A percentile compares a stretch with the other conserved stretches of the same genome.
phyloP scores from a whole-genome alignment of 1,140 invertebrate species.

The Zaprionus gabonicus region DNA sequence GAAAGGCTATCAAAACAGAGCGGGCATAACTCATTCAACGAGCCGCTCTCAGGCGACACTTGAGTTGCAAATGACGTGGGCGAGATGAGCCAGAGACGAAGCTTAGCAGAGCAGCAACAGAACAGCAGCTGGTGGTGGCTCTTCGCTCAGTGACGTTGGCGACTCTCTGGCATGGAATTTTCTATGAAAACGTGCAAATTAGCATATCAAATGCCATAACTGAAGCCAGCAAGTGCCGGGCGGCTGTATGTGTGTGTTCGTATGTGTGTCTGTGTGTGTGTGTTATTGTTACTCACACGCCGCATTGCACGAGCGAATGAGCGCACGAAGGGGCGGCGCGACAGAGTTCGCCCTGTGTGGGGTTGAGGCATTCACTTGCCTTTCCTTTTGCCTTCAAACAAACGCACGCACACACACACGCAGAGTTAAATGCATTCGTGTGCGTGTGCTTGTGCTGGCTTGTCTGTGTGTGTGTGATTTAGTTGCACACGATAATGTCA shows the following conservation, averaged over 20 bases:
- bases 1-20: constrained; percentile 62
- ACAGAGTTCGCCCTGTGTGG: constrained; percentile 26
- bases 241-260: neutral
- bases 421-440: constrained; percentile 23
- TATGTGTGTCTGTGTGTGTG: constrained; percentile 25
- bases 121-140: constrained; percentile 60
- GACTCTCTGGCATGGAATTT: constrained; percentile 33
- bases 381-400: constrained; percentile 27
- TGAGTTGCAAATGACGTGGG: constrained; percentile 42
- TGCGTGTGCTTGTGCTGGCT: constrained; percentile 15
- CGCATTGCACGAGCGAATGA: constrained; percentile 73
- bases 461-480: constrained; percentile 60
- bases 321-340: constrained; percentile 72
- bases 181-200: constrained; percentile 72
- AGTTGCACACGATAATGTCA: constrained; percentile 79
- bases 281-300: constrained; percentile 77
- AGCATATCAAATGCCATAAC: constrained; percentile 82
- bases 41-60: constrained; percentile 56
- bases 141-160: constrained; percentile 34
- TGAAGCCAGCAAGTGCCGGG: constrained; percentile 36
- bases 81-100: constrained; percentile 17
- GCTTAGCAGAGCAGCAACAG: constrained; percentile 26
- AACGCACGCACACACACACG: constrained; percentile 14
- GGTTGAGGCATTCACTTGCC: constrained; percentile 23
- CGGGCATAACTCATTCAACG: constrained; percentile 34